A percentile compares a stretch with the other conserved stretches of the same genome.
phyloP scores from a whole-genome alignment of 2,113 vertebrate species.

The Poeciliopsis turrubarensis region DNA sequence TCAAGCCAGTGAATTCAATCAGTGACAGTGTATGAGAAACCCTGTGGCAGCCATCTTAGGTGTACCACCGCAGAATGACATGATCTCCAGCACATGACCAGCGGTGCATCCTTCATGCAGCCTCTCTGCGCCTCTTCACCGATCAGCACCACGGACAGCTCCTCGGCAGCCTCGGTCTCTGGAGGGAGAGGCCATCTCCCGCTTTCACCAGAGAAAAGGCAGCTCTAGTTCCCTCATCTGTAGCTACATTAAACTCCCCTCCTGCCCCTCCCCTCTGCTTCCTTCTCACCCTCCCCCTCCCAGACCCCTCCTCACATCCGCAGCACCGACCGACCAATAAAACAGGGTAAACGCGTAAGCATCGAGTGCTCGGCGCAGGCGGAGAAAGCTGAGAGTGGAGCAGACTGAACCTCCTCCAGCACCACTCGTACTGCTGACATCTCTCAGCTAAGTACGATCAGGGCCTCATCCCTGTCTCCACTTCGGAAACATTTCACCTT shows the following conservation, averaged over 20 bases:
- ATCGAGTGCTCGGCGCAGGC: conserved; percentile 82
- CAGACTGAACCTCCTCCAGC: conserved; percentile 71
- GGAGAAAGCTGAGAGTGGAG: conserved; percentile 80
- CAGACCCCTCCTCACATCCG: conserved; percentile 66
- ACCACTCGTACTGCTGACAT: conserved; percentile 76
- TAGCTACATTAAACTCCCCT: conserved; percentile 33
- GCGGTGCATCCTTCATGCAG: conserved; percentile 39
- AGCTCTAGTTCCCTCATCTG: conserved; percentile 47
- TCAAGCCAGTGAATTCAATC: conserved; percentile 47
- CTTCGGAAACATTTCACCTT: conserved; percentile 30
- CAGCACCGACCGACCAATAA: conserved; percentile 87
- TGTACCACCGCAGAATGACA: conserved; percentile 52
- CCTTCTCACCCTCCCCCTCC: conserved; percentile 53
- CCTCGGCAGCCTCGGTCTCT: conserved; percentile 34
- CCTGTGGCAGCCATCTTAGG: conserved; percentile 77
- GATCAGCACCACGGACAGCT: conserved; percentile 85
- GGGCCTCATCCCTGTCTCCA: conserved; percentile 50
- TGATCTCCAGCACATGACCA: conserved; percentile 28
- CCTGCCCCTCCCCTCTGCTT: conserved; percentile 44
- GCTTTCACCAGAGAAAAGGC: conserved; percentile 42
- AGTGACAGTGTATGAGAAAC: conserved; percentile 43
- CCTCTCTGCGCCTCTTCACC: conserved; percentile 3
- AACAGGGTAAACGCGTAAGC: conserved; percentile 86
- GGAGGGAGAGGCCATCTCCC: conserved; percentile 70
- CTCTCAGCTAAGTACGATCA: conserved; percentile 44